Evolutionary conservation across 2,888 invertebrate species (phyloP), one percentile per base, ranked within the genome.

Genomic region (Bhutanitis thaidina): DNA sequence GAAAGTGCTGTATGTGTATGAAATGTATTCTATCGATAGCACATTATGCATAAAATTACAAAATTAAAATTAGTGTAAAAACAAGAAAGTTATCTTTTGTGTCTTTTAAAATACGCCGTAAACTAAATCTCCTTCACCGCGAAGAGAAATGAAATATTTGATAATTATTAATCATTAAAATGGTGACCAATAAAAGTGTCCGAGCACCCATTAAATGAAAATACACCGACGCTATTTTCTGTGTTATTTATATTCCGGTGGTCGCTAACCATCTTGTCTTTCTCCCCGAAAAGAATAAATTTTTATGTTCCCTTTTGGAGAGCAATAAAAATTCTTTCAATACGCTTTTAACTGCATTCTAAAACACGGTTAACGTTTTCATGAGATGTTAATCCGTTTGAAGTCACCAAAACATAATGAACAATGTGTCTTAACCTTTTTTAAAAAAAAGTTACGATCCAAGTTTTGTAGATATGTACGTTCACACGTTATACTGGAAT

Each of bases 311-410:
- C 49, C 62, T 73, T 79, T 77, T 70, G 68, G 69, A 70, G 60
- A 65, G 71, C 60, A 68, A 79, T 86, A 81, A 86, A 85, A 82
- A 82, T 80, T 83, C 79, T 74, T 82, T 68, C 71, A 55, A 57
- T 67, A 61, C 69, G 64, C 67, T 74, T 71, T 79, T 81, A 77
- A 79, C 74, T 74, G 69, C 71, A 64, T 71, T 72, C 74, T 77
- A 75, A 57, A 58, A 76, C 75, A 71, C 70, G 74, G 67, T 65
- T 59, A 64, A 63, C 67, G 60, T 64, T 67, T 60, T 67, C 67
- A 61, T 55, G 58, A 67, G 74, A 69, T 69, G 66, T 76, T 75
- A 74, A 78, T 76, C 69, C 71, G 60, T 76, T 74, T 60, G 62
- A 62, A 74, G 64, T 64, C 58, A 71, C 68, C 62, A 61, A 69